Percentiles rank a stretch among this genome's conserved stretches.
phyloP scores from a whole-genome alignment of 2,888 invertebrate species.

The Stratiomys singularior region DNA sequence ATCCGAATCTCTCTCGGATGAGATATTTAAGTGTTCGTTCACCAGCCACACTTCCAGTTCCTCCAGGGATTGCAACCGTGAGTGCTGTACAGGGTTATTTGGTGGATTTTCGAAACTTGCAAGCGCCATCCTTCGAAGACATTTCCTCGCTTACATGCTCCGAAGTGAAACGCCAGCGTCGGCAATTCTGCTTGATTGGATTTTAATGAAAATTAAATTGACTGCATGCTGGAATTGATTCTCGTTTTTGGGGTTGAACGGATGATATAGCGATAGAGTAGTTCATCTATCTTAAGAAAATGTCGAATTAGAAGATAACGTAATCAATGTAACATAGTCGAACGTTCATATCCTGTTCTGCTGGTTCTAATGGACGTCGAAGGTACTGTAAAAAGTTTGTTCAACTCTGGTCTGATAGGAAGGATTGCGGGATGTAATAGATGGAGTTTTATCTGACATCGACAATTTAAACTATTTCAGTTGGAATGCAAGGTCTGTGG shows the following conservation, averaged over 20 bases:
- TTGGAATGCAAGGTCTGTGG: too few relatives aligned
- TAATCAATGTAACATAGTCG: constrained; percentile 19
- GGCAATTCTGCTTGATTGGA: constrained; percentile 45
- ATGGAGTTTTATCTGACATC: too few relatives aligned
- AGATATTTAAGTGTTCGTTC: background rate
- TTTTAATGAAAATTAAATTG: constrained; percentile 47
- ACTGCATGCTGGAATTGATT: constrained; percentile 45
- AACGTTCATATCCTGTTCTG: constrained; percentile 17
- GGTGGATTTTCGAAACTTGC: constrained; percentile 29
- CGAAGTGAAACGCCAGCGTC: constrained; percentile 26
- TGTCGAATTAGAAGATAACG: constrained; percentile 35
- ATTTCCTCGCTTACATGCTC: constrained; percentile 27
- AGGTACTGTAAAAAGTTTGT: background rate
- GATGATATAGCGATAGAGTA: background rate
- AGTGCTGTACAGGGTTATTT: background rate
- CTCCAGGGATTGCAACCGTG: background rate
- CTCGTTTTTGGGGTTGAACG: background rate
- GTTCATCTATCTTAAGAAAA: constrained; percentile 40
- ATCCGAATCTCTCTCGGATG: background rate
- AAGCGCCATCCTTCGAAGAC: constrained; percentile 20
- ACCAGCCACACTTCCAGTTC: background rate
- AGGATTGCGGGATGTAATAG: background rate
- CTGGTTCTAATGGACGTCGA: background rate
- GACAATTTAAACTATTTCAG: too few relatives aligned
- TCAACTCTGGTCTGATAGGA: background rate